Evolutionary conservation across 2,888 invertebrate genomes (phyloP), one percentile per base, ranked within the genome.

Genomic region (Caenorhabditis doughertyi): DNA sequence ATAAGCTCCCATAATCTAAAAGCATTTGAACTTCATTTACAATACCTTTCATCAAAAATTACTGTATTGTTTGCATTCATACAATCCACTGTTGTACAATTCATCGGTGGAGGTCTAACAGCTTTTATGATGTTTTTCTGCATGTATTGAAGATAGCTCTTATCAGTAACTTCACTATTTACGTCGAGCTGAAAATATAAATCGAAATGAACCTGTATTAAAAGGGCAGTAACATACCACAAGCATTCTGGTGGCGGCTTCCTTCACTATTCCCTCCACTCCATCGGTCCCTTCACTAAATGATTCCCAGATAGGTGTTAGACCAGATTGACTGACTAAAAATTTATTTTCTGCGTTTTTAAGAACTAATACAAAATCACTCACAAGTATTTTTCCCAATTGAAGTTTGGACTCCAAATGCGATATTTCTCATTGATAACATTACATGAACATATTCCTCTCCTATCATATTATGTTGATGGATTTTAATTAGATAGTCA

Each of bases 81-180:
- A 53, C 84, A 84, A 0, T 49, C 81, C 0, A 29, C n/a, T 9
- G 84, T 84, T 9, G 53, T 11, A 29, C 84, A 84, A 42, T 35
- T 79, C 44, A 84, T 60, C 0, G 84, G 84, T 5, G 68, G 64
- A 7, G 35, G 9, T n/a, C 35, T 8, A 0, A 82, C 81, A 2
- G 55, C 29, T 8, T 27, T 32, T 1, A 70, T 62, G 7, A 84
- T 74, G 16, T 62, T 70, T 11, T 70, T 62, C 16, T 67, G 55
- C 70, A 84, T 70, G 42, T 68, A 73, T 8, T 71, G 62, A 16
- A 81, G 25, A 35, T 81, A 84, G 5, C 32, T 39, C 35, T 64
- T 58, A 35, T 84, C 81, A 1, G 16, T 35, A 1, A 79, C 79
- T 5, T 65, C 71, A 29, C 56, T 56, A 21, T 42, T 70, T 18